Base-by-base conservation (phyloP, 2,113 vertebrate genomes). In the Nanorana parkeri region DNA sequence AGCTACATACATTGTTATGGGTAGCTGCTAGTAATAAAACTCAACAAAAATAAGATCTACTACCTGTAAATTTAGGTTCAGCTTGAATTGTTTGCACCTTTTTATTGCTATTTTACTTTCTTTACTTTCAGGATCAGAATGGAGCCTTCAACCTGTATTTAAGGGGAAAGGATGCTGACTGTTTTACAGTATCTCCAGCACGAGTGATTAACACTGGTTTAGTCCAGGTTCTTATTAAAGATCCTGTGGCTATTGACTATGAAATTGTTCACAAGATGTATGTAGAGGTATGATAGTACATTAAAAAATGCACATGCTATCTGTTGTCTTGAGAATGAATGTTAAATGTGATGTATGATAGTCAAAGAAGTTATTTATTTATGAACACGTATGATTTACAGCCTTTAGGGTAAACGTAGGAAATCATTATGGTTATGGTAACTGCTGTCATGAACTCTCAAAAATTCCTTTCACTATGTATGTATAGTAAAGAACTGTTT, bases 181-280 rank as follows among this genome's bases (percentile, higher is more conserved):
- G 91, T 68, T 99, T 99, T 86, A 86, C 86, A 0, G 93, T 99
- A 41, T 90, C 86, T 7, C 97, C 96, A 0, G 0, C 24, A 2
- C 64, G 20, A 0, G 89, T 91, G 0, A 55, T 10, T 0, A 87
- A 90, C 51, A 85, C 92, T 0, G 90, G 84, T 0, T 24, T 77
- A 0, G 93, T 97, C 68, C 94, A 96, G 86, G 86, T 99, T 72
- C 81, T 91, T 74, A 92, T 98, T 84, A 91, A 52, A 60, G 20
- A 89, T 13, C 76, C 95, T 0, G 3, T 19, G 0, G 28, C 85
- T n/a, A 89, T 99, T 83, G 96, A 99, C 90, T 98, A 89, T 3
- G 97, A 99, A 87, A 64, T 11, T 17, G 86, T 67, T 24, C 51
- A 81, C 0, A 78, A 76, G 69, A 96, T 97, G 91, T 6, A 69